A percentile compares a stretch with the other conserved stretches of the same genome.
phyloP scores from a whole-genome alignment of 2,113 vertebrate genomes.

The Oreocharis arfaki region DNA sequence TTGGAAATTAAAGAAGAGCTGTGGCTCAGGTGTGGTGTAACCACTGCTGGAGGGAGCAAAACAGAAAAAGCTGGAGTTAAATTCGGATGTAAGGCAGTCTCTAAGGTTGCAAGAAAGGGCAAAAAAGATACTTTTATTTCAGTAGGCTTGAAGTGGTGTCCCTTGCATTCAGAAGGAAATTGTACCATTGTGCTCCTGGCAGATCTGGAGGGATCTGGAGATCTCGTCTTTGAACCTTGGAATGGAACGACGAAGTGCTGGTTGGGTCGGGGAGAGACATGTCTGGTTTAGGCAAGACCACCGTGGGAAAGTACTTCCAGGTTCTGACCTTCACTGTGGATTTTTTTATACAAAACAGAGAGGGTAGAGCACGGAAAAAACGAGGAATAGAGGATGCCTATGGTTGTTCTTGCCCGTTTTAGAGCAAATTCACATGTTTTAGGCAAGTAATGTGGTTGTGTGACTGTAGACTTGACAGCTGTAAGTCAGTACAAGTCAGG shows the following conservation, averaged over 20 bases:
- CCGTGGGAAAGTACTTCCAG: neutral
- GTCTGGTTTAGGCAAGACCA: neutral
- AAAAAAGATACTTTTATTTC: neutral
- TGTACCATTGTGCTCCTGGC: accelerated
- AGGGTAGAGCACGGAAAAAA: neutral
- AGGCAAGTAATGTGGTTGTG: neutral
- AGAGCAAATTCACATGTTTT: neutral
- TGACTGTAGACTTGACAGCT: neutral
- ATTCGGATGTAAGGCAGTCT: neutral
- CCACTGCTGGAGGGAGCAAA: neutral
- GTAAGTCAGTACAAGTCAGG: neutral
- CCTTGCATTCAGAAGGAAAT: neutral
- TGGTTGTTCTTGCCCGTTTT: neutral
- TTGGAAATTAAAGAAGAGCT: neutral
- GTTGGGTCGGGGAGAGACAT: neutral
- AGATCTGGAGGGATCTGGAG: neutral
- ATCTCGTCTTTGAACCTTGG: neutral
- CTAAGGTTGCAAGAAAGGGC: neutral
- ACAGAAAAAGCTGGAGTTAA: neutral
- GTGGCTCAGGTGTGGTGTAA: neutral
- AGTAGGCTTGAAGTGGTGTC: neutral
- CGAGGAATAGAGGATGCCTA: neutral
- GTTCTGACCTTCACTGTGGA: neutral
- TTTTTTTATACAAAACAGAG: neutral
- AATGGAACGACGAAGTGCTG: neutral